Percentiles rank a stretch among this genome's conserved stretches.
Evolutionary conservation across 1,140 invertebrate species (phyloP).

Genomic region (Plodia interpunctella): DNA sequence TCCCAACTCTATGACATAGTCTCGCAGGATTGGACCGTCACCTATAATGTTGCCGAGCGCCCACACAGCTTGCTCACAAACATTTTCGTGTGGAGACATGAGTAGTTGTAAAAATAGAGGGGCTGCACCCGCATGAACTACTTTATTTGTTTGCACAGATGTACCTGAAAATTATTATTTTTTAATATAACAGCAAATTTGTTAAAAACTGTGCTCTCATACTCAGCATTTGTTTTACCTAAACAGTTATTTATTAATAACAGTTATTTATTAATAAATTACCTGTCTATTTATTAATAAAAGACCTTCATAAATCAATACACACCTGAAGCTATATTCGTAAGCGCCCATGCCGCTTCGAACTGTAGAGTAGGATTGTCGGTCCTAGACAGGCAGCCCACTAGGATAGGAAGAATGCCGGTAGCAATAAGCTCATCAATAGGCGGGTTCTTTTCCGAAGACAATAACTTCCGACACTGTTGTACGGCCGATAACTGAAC

Average conservation of each 20-base stretch:
- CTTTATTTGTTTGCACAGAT: constrained; percentile 96
- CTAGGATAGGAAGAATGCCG: constrained; percentile 95
- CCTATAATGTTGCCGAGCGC: constrained; percentile 97
- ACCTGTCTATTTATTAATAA: no score
- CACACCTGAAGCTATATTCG: constrained; percentile 93
- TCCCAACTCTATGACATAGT: constrained; percentile 94
- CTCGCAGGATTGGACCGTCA: constrained; percentile 92
- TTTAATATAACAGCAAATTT: no score
- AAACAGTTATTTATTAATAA: no score
- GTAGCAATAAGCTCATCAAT: constrained; percentile 96
- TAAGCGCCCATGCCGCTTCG: constrained; percentile 99
- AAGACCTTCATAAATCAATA: no score
- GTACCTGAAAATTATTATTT: constrained; percentile 80
- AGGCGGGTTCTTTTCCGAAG: constrained; percentile 98
- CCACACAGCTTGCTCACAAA: constrained; percentile 99
- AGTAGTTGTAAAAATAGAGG: constrained; percentile 95
- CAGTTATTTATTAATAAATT: no score
- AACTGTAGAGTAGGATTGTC: constrained; percentile 97
- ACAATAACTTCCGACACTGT: constrained; percentile 94
- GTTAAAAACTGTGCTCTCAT: no score
- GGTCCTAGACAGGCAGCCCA: constrained; percentile 90
- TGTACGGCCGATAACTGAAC: constrained; percentile 90
- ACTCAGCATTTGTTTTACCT: no score
- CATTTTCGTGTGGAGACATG: constrained; percentile 95
- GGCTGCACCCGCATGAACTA: constrained; percentile 96